Evolutionary conservation across 1,140 invertebrate species (phyloP).

Genomic region (Druon quercuslanigerum): DNA sequence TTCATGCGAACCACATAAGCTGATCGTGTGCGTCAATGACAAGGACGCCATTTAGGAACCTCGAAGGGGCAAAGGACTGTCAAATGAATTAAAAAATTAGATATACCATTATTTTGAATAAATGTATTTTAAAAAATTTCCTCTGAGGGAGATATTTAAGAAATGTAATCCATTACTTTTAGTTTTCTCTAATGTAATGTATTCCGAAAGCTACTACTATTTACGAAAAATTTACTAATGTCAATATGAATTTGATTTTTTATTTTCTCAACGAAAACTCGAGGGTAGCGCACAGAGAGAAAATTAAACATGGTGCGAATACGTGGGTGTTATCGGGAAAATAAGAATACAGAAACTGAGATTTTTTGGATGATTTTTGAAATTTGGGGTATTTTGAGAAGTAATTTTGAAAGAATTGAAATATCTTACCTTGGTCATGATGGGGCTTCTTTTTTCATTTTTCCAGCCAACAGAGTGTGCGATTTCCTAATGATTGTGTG

Average conservation of each 20-base stretch:
- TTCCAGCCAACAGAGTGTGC: slow-evolving; percentile 29
- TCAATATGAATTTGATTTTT: no score
- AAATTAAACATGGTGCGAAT: background rate
- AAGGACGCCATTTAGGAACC: slow-evolving; percentile 31
- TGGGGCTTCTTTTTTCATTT: slow-evolving; percentile 56
- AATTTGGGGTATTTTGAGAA: background rate
- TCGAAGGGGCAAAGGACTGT: background rate
- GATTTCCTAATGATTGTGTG: background rate
- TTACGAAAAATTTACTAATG: no score
- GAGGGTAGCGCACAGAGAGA: background rate
- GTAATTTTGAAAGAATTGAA: slow-evolving; percentile 5
- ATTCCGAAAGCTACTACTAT: no score
- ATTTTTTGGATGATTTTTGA: background rate
- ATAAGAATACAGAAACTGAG: background rate
- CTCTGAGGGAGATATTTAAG: no score
- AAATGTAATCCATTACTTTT: no score
- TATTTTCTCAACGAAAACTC: background rate
- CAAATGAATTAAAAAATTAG: background rate
- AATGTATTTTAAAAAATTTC: no score
- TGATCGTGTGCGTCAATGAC: slow-evolving; percentile 52
- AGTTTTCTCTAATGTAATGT: no score
- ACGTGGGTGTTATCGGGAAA: background rate
- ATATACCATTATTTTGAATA: no score
- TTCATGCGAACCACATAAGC: slow-evolving; percentile 52
- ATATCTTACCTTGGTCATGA: slow-evolving; percentile 63